Evolutionary conservation across 2,113 vertebrate genomes (phyloP).

Genomic region (Myotis davidii): DNA sequence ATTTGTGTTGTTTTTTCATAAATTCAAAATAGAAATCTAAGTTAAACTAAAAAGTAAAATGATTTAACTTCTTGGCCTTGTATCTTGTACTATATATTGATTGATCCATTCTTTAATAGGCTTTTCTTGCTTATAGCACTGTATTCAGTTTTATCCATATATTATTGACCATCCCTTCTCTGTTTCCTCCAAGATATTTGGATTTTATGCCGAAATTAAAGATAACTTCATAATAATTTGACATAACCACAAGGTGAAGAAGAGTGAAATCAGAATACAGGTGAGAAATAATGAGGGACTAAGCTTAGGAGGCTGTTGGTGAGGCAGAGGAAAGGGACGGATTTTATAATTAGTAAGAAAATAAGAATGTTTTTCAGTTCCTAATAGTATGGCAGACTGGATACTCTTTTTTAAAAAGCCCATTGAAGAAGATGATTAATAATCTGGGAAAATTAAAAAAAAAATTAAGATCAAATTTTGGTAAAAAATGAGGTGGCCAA

Average conservation of each 20-base stretch:
- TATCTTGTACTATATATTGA: not conserved
- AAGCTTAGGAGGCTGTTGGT: not conserved
- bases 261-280: not conserved
- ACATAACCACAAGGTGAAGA: not conserved
- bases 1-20: slow-evolving; percentile 23
- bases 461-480: not conserved
- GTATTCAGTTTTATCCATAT: not conserved
- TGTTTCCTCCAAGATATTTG: not conserved
- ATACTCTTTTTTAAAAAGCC: not conserved
- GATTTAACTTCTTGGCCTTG: not conserved
- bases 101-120: not conserved
- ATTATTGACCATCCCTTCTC: not conserved
- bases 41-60: slow-evolving; percentile 25
- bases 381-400: not conserved
- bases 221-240: not conserved
- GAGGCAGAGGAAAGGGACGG: not conserved
- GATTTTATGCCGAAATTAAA: not conserved
- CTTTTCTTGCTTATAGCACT: not conserved
- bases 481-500: not conserved
- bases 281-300: not conserved
- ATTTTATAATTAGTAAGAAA: not conserved
- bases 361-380: not conserved
- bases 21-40: slow-evolving; percentile 29
- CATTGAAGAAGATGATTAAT: not conserved
- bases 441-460: not conserved